A percentile compares a stretch with the other conserved stretches of the same genome.
phyloP scores from a whole-genome alignment of 1,140 invertebrate genomes.

The Palaemon carinicauda region DNA sequence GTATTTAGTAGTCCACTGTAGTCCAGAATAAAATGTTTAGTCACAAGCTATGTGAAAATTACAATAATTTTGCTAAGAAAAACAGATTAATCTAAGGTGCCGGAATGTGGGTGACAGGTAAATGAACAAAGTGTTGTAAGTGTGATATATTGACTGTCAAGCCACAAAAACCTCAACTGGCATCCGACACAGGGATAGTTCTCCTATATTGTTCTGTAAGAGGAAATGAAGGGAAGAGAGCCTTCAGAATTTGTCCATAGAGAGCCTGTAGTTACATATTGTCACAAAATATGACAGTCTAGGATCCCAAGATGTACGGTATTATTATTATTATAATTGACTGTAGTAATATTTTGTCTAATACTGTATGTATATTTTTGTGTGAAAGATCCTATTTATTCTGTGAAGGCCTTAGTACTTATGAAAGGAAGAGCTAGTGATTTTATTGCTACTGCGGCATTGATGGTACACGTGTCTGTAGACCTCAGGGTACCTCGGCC shows the following conservation, averaged over 20 bases:
- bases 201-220: background rate
- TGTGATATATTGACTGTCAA: slow-evolving; percentile 12
- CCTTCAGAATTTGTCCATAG: background rate
- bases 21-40: slow-evolving; percentile 50
- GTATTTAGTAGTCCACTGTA: slow-evolving; percentile 50
- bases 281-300: slow-evolving; percentile 2
- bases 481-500: slow-evolving; percentile 32
- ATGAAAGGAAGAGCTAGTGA: background rate
- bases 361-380: slow-evolving; percentile 27
- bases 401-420: slow-evolving; percentile 42
- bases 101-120: slow-evolving; percentile 30
- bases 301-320: background rate
- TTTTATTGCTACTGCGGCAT: background rate
- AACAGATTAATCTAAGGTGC: slow-evolving; percentile 41
- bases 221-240: background rate
- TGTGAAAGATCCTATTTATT: slow-evolving; percentile 20
- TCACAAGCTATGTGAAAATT: slow-evolving; percentile 53
- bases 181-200: slow-evolving; percentile 25
- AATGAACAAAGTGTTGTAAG: background rate
- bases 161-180: slow-evolving; percentile 1
- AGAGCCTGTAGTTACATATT: slow-evolving; percentile 1
- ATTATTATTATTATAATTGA: background rate
- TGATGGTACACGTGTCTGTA: slow-evolving; percentile 12
- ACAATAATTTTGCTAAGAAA: slow-evolving; percentile 52
- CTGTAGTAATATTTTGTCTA: background rate